Evolutionary conservation across 2,113 vertebrate species (phyloP).

Genomic region (Mesembrinibis cayennensis): DNA sequence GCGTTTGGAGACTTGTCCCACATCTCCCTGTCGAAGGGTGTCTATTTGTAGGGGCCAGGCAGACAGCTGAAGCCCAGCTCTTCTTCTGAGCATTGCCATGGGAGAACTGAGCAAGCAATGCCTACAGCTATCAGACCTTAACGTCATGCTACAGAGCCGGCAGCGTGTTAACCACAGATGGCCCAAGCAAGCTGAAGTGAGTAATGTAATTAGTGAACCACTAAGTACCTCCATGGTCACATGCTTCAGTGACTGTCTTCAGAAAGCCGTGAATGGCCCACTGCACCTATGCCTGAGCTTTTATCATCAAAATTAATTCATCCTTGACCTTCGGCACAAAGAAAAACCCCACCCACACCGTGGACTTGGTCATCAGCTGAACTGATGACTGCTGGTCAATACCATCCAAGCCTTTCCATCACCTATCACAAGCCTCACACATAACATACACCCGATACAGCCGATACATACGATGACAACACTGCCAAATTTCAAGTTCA

Average conservation of each 20-base stretch:
- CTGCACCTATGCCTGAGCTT: background rate
- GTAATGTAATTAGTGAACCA: background rate
- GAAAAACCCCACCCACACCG: background rate
- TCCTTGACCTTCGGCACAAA: background rate
- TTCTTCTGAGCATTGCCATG: background rate
- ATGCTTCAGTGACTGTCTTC: background rate
- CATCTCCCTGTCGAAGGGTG: background rate
- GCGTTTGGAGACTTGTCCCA: background rate
- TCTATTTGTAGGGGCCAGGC: background rate
- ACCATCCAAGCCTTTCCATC: background rate
- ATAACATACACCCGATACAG: no score
- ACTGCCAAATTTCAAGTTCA: background rate
- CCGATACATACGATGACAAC: accelerated
- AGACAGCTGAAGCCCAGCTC: background rate
- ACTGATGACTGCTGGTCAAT: background rate
- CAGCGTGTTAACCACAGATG: background rate
- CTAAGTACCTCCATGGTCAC: background rate
- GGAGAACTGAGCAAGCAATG: background rate
- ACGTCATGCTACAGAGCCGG: accelerated
- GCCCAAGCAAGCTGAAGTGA: background rate
- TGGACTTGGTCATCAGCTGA: background rate
- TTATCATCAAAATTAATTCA: background rate
- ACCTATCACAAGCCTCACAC: background rate
- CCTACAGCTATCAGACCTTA: background rate
- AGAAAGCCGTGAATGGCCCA: background rate